Evolutionary conservation across 2,113 vertebrate species (phyloP), one percentile per base, ranked within the genome.

Genomic region (Trematomus loennbergii): DNA sequence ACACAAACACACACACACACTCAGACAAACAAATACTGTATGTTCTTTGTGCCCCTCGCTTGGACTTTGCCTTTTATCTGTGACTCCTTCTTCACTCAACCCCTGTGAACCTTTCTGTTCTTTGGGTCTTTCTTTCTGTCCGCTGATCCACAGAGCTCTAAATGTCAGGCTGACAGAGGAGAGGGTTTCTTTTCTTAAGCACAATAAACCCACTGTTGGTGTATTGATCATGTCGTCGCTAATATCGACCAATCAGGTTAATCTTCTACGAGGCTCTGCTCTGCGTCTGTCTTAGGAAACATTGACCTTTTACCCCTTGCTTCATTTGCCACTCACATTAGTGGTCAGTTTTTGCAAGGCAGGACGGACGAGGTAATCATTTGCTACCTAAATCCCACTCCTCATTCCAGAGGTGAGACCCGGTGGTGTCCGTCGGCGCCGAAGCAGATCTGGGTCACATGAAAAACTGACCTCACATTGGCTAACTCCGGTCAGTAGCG

Each of bases 251-350:
- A 62, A 68, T 88, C 33, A 16, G 78, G 77, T 89, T 91, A 89
- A 91, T 94, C 86, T 92, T 91, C 93, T 93, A 86, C 85, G 92
- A 91, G 91, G 86, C 92, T 84, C 61, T 81, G 91, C 91, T 93
- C 89, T 92, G 89, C 89, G 91, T 93, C 89, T 72, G 70, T 90
- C 87, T 69, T 72, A 75, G 62, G 73, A 85, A 82, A 74, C 73
- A 4, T 58, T 85, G 86, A 86, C 83, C 78, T 81, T 60, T 81
- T 70, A 88, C 86, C 79, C 84, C 77, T 59, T 60, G 72, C 69
- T 76, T 78, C 11, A 49, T 53, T 82, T 77, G 84, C 86, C 87
- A 83, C 81, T 81, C 79, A 33, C 58, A 12, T 36, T 72, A 78
- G 81, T 73, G 83, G 87, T 86, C 85, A 81, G 78, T 81, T 40